Evolutionary conservation across 1,140 invertebrate species (phyloP), one percentile per base, ranked within the genome.

Genomic region (Trachelipus rathkii): DNA sequence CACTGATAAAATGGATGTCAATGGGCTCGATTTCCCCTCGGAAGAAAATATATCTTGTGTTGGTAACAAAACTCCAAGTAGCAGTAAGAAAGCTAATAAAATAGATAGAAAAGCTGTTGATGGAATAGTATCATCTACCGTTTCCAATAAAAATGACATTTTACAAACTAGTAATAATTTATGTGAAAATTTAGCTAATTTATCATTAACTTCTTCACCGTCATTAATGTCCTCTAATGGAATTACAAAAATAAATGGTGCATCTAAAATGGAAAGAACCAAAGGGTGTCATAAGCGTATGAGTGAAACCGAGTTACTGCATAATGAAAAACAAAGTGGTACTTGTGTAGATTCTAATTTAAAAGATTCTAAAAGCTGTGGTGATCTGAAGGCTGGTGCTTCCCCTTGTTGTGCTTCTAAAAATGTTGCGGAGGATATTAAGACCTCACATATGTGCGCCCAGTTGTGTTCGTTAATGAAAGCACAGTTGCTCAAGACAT

Each of bases 381-480:
- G 11, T 15, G 11, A 13, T 60, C 50, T 60, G 1, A 15, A 19
- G 11, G 50, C 50, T 13, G 50, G 11, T 60, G 50, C 50, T 60
- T 19, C 33, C 45, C 8, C 9, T n/a, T 24, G 72, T 15, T 44
- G n/a, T 24, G n/a, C 50, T 45, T 33, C 46, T 5, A 60, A 33
- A 10, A 66, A 66, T 10, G 45, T 44, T 15, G 72, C 72, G 0
- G 33, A 66, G 15, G 73, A 44, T 13, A 15, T 67, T 33, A 46
- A 23, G 10, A 24, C 73, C 7, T 75, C 73, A n/a, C 44, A 60
- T 11, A 75, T 92, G 11, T 93, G 91, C 83, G 90, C 89, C 60
- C 89, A 91, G 79, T 87, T 93, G 23, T 92, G 91, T 84, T 89
- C 89, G 2, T 85, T 92, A 33, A 90, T 94, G 73, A 91, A 92